Evolutionary conservation across 2,888 invertebrate species (phyloP).

Genomic region (Apamea epomidion): DNA sequence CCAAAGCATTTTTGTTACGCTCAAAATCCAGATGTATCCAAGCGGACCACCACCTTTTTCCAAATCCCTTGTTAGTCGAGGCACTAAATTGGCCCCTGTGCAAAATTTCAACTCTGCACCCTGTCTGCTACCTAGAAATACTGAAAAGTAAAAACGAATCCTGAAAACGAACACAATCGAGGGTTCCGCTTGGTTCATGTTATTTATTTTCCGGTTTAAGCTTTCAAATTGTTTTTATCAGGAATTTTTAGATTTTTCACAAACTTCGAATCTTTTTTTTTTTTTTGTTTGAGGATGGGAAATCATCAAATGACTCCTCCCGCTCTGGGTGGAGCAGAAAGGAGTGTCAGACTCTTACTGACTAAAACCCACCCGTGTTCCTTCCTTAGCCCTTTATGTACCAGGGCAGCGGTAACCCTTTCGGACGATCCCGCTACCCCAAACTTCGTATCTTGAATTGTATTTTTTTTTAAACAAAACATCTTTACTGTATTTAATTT

Average conservation of each 20-base stretch:
- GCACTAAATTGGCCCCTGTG: conserved; percentile 55
- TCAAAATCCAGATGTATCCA: conserved; percentile 27
- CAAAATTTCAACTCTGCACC: conserved; percentile 48
- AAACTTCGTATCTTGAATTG: too few relatives aligned
- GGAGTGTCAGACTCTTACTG: too few relatives aligned
- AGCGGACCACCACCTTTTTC: conserved; percentile 17
- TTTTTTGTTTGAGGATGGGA: too few relatives aligned
- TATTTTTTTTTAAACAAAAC: background rate
- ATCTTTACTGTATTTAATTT: background rate
- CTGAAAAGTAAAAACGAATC: conserved; percentile 16
- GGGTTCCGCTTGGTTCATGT: conserved; percentile 12
- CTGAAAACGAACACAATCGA: background rate
- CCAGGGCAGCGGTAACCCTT: too few relatives aligned
- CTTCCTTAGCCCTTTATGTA: too few relatives aligned
- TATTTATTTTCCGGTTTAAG: background rate
- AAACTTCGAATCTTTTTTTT: background rate
- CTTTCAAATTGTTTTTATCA: background rate
- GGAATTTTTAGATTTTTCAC: background rate
- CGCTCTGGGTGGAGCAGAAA: too few relatives aligned
- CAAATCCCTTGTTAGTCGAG: conserved; percentile 64
- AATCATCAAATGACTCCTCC: too few relatives aligned
- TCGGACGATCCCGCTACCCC: too few relatives aligned
- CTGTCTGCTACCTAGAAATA: conserved; percentile 18
- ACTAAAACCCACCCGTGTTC: too few relatives aligned
- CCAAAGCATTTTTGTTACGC: background rate